Conservation (phyloP, 92 coral and sea anemone species). For the Porites lobata region DNA sequence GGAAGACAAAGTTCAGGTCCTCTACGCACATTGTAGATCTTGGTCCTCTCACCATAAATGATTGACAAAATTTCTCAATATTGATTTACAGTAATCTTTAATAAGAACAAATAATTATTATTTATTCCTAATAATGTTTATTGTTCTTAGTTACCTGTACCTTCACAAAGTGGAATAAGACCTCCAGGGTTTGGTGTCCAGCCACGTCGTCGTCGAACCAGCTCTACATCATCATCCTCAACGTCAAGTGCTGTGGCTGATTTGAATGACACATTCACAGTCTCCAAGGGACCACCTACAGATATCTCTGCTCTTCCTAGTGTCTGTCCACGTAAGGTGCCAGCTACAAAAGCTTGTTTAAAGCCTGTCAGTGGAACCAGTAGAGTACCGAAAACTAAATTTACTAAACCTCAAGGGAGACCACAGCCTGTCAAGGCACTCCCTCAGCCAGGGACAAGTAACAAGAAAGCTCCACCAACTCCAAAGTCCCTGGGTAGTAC, state of each 20-base stretch:
- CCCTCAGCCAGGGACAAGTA: constrained; percentile 51
- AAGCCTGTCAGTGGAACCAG: constrained; percentile 51
- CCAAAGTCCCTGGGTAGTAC: constrained; percentile 18
- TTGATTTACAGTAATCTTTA: no score
- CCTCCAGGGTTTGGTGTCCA: constrained; percentile 72
- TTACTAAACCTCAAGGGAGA: constrained; percentile 78
- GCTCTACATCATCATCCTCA: constrained; percentile 85
- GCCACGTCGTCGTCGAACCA: constrained; percentile 71
- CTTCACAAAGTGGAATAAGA: constrained; percentile 72
- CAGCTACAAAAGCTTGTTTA: constrained; percentile 68
- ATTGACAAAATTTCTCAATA: no score
- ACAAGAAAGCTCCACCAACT: constrained; percentile 49
- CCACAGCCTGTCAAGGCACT: constrained; percentile 92
- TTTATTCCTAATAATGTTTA: not conserved
- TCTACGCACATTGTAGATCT: no score
- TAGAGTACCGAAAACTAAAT: constrained; percentile 52
- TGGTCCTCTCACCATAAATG: no score
- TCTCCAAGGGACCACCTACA: constrained; percentile 46
- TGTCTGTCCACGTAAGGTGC: constrained; percentile 47
- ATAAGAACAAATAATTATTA: no score
- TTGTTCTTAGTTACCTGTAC: constrained; percentile 45
- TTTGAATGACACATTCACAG: constrained; percentile 78
- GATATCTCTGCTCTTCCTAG: constrained; percentile 23
- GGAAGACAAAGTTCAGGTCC: no score
- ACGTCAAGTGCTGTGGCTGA: constrained; percentile 79